phyloP scores from a whole-genome alignment of 2,113 vertebrate species.

The Clarias batrachus region DNA sequence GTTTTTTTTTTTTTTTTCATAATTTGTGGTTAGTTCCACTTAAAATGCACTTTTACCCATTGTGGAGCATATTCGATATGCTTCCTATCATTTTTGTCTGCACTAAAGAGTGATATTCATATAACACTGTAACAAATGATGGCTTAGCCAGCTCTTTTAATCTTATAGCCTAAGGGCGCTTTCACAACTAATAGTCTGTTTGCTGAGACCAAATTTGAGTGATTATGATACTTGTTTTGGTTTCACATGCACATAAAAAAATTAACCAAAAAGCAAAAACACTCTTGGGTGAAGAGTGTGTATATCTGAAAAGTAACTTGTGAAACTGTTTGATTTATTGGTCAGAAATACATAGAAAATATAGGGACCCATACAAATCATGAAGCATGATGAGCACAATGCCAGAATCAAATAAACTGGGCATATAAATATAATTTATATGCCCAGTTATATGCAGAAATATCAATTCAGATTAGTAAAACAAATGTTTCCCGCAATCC shows the following conservation, averaged over 20 bases:
- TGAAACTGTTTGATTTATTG: not conserved
- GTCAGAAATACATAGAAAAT: not conserved
- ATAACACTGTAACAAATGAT: conserved; percentile 47
- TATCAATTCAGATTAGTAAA: not conserved
- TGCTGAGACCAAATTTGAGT: not conserved
- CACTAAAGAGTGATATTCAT: conserved; percentile 47
- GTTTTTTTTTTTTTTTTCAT: conserved; percentile 6
- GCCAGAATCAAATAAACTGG: not conserved
- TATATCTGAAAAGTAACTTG: not conserved
- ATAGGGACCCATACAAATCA: not conserved
- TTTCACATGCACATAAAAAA: not conserved
- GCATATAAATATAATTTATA: not conserved
- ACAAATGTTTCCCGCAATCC: not conserved
- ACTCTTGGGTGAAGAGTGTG: not conserved
- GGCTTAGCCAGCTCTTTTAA: conserved; percentile 29
- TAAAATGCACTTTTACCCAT: conserved; percentile 47
- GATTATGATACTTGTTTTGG: not conserved
- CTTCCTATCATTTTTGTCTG: conserved; percentile 45
- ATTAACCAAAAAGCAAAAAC: not conserved
- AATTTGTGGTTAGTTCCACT: conserved; percentile 44
- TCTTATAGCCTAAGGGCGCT: conserved; percentile 22
- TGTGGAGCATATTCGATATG: conserved; percentile 40
- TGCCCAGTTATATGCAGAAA: not conserved
- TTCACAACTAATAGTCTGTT: conserved; percentile 18
- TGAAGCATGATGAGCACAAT: not conserved